phyloP scores from a whole-genome alignment of 2,888 invertebrate species.

The Pasiphila rectangulata region DNA sequence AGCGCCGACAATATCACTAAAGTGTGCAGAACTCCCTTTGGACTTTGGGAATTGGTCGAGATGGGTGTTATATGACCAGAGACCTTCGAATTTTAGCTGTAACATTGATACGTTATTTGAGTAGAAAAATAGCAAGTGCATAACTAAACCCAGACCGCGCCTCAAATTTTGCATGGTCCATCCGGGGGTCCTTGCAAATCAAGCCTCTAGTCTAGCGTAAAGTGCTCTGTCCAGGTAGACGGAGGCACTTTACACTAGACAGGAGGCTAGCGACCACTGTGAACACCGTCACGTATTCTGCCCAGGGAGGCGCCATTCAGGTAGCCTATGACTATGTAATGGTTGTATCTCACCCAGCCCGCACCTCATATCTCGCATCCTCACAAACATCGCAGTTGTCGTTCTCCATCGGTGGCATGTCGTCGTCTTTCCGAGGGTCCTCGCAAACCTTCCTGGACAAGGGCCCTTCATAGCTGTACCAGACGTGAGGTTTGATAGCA shows the following conservation, averaged over 20 bases:
- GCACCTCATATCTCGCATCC: constrained; percentile 68
- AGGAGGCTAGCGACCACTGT: too few species aligned
- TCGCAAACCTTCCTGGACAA: constrained; percentile 63
- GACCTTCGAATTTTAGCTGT: constrained; percentile 65
- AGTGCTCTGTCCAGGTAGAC: too few species aligned
- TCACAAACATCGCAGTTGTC: constrained; percentile 61
- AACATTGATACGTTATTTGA: too few species aligned
- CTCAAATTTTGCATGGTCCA: too few species aligned
- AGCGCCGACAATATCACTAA: constrained; percentile 72
- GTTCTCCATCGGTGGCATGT: constrained; percentile 64
- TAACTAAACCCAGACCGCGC: too few species aligned
- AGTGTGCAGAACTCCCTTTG: constrained; percentile 45
- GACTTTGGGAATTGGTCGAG: constrained; percentile 52
- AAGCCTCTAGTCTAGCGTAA: too few species aligned
- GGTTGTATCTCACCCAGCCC: not conserved
- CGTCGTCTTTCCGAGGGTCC: constrained; percentile 62
- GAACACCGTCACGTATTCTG: too few species aligned
- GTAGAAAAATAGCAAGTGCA: too few species aligned
- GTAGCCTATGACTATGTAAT: too few species aligned
- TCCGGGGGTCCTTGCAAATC: too few species aligned
- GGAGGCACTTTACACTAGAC: too few species aligned
- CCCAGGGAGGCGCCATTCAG: too few species aligned
- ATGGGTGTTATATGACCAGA: constrained; percentile 70
- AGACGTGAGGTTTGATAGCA: constrained; percentile 63
- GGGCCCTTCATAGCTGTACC: constrained; percentile 65